phyloP scores from a whole-genome alignment of 2,113 vertebrate genomes.

The Hucho hucho region DNA sequence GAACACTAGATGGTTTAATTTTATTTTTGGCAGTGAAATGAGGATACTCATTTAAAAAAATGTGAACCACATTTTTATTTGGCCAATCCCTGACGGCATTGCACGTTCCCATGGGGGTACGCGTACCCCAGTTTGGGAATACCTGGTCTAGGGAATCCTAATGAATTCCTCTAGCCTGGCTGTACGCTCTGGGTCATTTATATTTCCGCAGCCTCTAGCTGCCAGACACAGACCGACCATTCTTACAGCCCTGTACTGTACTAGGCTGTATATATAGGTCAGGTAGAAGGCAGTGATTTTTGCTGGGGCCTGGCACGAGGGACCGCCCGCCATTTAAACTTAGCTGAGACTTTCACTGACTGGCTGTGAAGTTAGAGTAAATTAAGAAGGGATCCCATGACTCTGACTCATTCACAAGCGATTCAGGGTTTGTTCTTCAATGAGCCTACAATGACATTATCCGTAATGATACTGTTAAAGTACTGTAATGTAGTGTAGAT shows the following conservation, averaged over 20 bases:
- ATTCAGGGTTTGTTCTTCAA: too few relatives aligned
- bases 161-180: conserved; percentile 42
- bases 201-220: conserved; percentile 55
- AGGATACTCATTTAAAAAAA: too few relatives aligned
- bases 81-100: too few relatives aligned
- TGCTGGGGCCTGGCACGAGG: not conserved
- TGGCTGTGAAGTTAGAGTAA: conserved; percentile 12
- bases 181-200: conserved; percentile 42
- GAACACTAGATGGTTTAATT: too few relatives aligned
- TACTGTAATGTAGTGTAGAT: too few relatives aligned
- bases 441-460: too few relatives aligned
- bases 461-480: too few relatives aligned
- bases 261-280: conserved; percentile 47
- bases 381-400: not conserved
- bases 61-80: too few relatives aligned
- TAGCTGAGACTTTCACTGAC: conserved; percentile 4
- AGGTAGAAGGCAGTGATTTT: conserved; percentile 32
- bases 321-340: conserved; percentile 13
- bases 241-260: not conserved
- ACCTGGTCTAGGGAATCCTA: conserved; percentile 44
- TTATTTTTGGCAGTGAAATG: too few relatives aligned
- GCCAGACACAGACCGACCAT: conserved; percentile 3
- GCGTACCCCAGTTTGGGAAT: too few relatives aligned
- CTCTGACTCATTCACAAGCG: too few relatives aligned
- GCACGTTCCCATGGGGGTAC: too few relatives aligned